Base-by-base conservation (phyloP, 2,888 invertebrate species). In the Spilosoma lubricipeda region DNA sequence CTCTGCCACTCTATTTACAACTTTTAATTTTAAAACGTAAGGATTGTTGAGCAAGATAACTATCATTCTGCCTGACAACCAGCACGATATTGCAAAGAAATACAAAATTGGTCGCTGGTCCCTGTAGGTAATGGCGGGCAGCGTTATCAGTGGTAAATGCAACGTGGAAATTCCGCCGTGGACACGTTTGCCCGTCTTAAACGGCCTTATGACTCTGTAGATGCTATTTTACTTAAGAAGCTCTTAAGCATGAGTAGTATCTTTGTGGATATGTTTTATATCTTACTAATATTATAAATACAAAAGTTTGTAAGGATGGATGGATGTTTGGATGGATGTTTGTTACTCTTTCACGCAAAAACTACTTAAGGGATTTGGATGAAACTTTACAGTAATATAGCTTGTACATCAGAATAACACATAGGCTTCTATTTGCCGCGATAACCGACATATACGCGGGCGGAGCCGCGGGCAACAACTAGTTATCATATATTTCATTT, bases 81-180 rank as follows among this genome's bases (percentile, higher is more conserved):
- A 75, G 82, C 78, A 81, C 80, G 83, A 82, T 86, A 85, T 87
- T 84, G 86, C 85, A 82, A 85, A 81, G 84, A 88, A 87, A 89
- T 90, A 89, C 86, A 86, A 88, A 88, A 88, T 89, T 85, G 88
- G 81, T 70, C 72, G 76, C 71, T 80, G 80, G 75, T 82, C 79
- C 75, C 80, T 77, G 75, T 77, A 81, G 82, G 88, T 87, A 88
- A 88, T 85, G 80, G 83, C 77, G 73, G 79, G 75, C 77, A 85
- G 82, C 84, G 88, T 91, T 91, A 91, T 91, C 91, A 90, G 87
- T 83, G 86, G 88, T 89, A 90, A 90, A 90, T 92, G 90, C 89
- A 87, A 86, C 88, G 85, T 86, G 88, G 85, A 88, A 89, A 90
- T 89, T 88, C 85, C 88, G 85, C 80, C 82, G 83, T 83, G 84